Evolutionary conservation across 2,888 invertebrate species (phyloP), one percentile per base, ranked within the genome.

Genomic region (Dasysyrphus albostriatus): DNA sequence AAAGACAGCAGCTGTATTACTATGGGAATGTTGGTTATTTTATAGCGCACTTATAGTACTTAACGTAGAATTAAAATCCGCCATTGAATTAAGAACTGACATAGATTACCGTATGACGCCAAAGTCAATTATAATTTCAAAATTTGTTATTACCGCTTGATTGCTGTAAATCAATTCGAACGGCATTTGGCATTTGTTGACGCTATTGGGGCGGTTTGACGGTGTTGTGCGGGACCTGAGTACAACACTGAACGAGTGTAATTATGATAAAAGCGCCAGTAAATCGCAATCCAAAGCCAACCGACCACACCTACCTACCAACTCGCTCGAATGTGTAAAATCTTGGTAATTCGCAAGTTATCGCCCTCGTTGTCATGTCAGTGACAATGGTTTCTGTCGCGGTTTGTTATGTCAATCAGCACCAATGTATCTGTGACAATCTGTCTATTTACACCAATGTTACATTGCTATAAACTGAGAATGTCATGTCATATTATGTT

Each of bases 341-440:
- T 77, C 47, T 61, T 59, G 61, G 67, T 81, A 85, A 77, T 81
- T 81, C 81, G 81, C 81, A 77, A 81, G 76, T 85, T 85, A 85
- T 85, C 81, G 76, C 84, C 81, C 81, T 85, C 73, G 73, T 85
- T 85, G 76, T 81, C 81, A 74, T 81, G 84, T 85, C 81, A 73
- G 39, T 76, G 81, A 81, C 84, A 85, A 85, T 81, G 47, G 73
- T 74, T 77, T 67, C 54, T 77, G 84, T 81, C 84, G 73, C 29
- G 54, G 76, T 76, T 77, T 85, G 72, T 77, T 80, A 76, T 84
- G 72, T 84, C 84, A 85, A 85, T 85, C 84, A 80, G 84, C 51
- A 37, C 75, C 42, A 80, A 59, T 16, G 16, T 56, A 54, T 42
- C 51, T 56, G 49, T 70, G 73, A 81, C 81, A 81, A 85, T 76